Percentiles rank a stretch among this genome's conserved stretches.
These are phyloP conservation scores for Gymnothorax javanicus DNA, from an alignment of 2,797 vertebrate genomes.

Conservation along the genomic window DNA sequence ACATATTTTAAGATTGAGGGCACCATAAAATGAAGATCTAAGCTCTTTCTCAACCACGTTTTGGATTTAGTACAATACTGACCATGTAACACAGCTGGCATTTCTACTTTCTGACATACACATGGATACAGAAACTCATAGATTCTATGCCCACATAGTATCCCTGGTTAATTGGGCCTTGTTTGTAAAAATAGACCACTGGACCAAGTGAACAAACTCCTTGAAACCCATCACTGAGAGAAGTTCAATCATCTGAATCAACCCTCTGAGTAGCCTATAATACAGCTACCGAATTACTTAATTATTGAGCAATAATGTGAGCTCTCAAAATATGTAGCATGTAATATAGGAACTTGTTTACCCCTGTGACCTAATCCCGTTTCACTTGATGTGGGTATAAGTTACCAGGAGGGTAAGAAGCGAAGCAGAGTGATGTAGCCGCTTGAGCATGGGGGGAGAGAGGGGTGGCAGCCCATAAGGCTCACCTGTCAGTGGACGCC, in stretches of 20 bases:
- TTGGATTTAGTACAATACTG: too few species aligned
- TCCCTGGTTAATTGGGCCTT: conserved; percentile 43
- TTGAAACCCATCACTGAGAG: conserved; percentile 59
- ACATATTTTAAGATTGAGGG: not conserved
- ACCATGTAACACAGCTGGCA: too few species aligned
- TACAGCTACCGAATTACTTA: conserved; percentile 44
- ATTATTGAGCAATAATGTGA: conserved; percentile 57
- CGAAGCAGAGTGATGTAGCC: conserved; percentile 40
- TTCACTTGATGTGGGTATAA: conserved; percentile 64
- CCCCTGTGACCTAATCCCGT: conserved; percentile 60
- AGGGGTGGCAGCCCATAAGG: conserved; percentile 52
- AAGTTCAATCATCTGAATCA: conserved; percentile 50
- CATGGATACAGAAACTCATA: conserved; percentile 33
- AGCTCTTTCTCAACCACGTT: too few species aligned
- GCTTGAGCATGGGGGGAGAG: conserved; percentile 13
- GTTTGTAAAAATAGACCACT: conserved; percentile 52
- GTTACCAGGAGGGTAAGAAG: conserved; percentile 39
- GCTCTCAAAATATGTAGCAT: conserved; percentile 56
- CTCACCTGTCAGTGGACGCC: conserved; percentile 78
- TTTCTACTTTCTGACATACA: not conserved
- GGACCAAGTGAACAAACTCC: conserved; percentile 50
- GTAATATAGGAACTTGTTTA: conserved; percentile 47
- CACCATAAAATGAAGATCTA: too few species aligned
- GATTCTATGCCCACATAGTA: conserved; percentile 34
- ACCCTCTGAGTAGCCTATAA: conserved; percentile 61